Evolutionary conservation across 2,113 vertebrate species (phyloP), one percentile per base, ranked within the genome.

Genomic region (Hippopotamus amphibius): DNA sequence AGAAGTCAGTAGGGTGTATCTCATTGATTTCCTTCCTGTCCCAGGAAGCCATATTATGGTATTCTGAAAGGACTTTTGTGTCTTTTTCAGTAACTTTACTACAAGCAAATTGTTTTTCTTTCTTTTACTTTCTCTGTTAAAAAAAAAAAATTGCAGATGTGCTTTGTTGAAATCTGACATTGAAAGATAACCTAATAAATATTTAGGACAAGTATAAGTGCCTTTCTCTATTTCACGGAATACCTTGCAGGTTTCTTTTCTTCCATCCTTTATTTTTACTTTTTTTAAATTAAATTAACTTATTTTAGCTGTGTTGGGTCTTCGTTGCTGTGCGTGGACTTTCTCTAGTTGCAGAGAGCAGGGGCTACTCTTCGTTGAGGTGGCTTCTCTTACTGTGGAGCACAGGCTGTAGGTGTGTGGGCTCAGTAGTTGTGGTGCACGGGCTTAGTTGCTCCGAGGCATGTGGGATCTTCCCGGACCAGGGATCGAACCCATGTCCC

Each of bases 1-100:
- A 95, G 90, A 90, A 96, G 74, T 90, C 85, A 94, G 66, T 43
- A 83, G 92, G 92, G 82, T 92, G 93, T 90, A 84, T 96, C 92
- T 95, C 71, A 82, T 4, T 92, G 80, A 82, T 97, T 97, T 97
- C 91, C 95, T 97, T 97, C 91, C 95, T 96, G 91, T 94, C 59
- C 63, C 90, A 94, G 96, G 96, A 96, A 95, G 71, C 81, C 59
- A 81, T 95, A 68, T 68, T 90, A 71, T 28, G 26, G 57, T 72
- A 50, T 87, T 90, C 76, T 95, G 84, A 97, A 97, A 95, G 68
- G 94, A 90, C 68, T 57, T 74, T 28, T 82, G 14, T 93, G 69
- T 86, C 37, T 72, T 68, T 89, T 61, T 86, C 2, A 55, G 63
- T 92, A 63, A 85, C 16, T 90, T 93, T 48, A 83, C 50, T 77